Evolutionary conservation across 2,113 vertebrate species (phyloP), one percentile per base, ranked within the genome.

Genomic region (Cyphomyrus plagiostoma): DNA sequence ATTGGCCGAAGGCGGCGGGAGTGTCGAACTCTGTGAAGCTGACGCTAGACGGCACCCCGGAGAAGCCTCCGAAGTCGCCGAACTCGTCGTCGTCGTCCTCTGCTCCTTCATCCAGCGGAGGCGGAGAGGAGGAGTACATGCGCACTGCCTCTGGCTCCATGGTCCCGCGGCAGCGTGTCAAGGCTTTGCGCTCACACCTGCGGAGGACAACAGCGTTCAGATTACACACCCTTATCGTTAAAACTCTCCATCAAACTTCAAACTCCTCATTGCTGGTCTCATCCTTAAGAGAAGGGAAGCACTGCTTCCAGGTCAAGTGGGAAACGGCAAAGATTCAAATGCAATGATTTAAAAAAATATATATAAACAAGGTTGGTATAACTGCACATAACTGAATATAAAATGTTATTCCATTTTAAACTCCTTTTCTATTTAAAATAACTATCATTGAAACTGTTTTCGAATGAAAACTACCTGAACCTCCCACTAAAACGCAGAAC

Each of bases 101-200:
- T 0, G 95, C 95, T 39, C 96, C 97, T 42, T 98, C 98, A 93
- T 99, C 98, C 93, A 99, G 94, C 4, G 98, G 98, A 3, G 98
- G 98, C 58, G 98, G 98, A 21, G 98, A 99, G n/a, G 98, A 99
- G 46, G 98, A 98, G 92, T 97, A 99, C 94, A 99, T 97, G 93
- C 96, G 97, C 93, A 98, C 97, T 91, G 99, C 97, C 10, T 99
- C 98, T 88, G 98, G 98, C 96, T 99, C 98, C 98, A 99, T 99
- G 94, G 90, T 93, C 93, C 88, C 94, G 90, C 53, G 93, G 92
- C 88, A 66, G 92, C 93, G 91, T 62, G 89, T 92, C 90, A 80
- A 84, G 89, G 92, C 92, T 93, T 91, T 88, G 50, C 94, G 91
- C 93, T 94, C 94, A 95, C 91, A 96, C 95, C 98, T 99, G 53